A percentile compares a stretch with the other conserved stretches of the same genome.
Conservation (phyloP, 2,888 invertebrate genomes). For the Podotricha telesiphe region DNA sequence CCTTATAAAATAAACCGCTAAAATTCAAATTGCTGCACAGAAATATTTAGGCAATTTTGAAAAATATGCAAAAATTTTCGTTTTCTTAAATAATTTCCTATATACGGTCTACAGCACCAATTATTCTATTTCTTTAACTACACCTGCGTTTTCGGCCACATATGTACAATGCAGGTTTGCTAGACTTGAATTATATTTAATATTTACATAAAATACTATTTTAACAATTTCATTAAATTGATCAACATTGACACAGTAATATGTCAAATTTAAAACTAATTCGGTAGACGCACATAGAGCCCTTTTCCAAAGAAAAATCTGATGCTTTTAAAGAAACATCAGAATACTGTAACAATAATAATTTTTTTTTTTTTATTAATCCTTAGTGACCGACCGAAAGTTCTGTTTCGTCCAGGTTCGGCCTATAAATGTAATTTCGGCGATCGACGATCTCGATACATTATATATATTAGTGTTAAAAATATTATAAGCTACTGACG, state of each 20-base stretch:
- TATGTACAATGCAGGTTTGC: slow-evolving; percentile 38
- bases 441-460: too few species aligned
- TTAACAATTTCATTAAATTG: background rate
- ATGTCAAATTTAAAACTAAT: background rate
- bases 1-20: background rate
- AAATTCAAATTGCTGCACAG: background rate
- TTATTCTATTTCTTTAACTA: slow-evolving; percentile 33
- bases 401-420: too few species aligned
- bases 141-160: slow-evolving; percentile 35
- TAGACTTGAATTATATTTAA: slow-evolving; percentile 12
- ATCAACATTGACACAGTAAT: background rate
- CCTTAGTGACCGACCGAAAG: too few species aligned
- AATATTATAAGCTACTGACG: too few species aligned
- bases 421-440: too few species aligned
- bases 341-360: too few species aligned
- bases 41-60: background rate
- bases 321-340: background rate
- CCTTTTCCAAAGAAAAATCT: background rate
- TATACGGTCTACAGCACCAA: slow-evolving; percentile 42
- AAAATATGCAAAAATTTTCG: background rate
- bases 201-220: slow-evolving; percentile 5
- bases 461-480: too few species aligned
- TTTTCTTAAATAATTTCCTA: slow-evolving; percentile 9
- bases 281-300: background rate
- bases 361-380: too few species aligned